Evolutionary conservation across 1,140 invertebrate genomes (phyloP).

Genomic region (Apis dorsata): DNA sequence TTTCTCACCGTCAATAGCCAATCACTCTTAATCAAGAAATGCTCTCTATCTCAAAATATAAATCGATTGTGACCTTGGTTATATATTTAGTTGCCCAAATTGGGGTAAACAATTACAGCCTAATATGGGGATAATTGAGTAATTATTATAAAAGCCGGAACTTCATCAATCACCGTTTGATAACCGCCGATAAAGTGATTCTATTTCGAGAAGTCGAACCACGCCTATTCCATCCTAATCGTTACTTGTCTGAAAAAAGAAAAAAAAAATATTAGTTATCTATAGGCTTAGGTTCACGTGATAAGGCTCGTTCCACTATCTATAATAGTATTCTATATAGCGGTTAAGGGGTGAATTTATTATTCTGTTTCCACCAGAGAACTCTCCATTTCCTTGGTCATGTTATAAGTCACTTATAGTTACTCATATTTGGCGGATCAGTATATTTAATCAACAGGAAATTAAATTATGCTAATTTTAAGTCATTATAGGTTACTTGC

Average conservation of each 20-base stretch:
- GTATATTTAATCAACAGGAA: no score
- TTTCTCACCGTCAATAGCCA: conserved; percentile 31
- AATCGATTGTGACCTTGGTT: conserved; percentile 15
- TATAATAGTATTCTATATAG: conserved; percentile 28
- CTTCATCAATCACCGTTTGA: conserved; percentile 74
- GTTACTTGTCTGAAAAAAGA: conserved; percentile 43
- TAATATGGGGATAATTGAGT: conserved; percentile 71
- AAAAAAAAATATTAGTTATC: conserved; percentile 51
- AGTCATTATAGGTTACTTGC: no score
- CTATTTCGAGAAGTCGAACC: conserved; percentile 56
- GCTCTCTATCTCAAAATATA: conserved; percentile 41
- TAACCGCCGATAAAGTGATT: conserved; percentile 56
- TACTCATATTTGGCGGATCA: no score
- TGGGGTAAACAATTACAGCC: conserved; percentile 68
- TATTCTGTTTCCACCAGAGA: conserved; percentile 11
- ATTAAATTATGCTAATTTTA: no score
- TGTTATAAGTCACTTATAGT: background rate
- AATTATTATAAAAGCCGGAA: conserved; percentile 77
- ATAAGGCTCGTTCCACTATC: no score
- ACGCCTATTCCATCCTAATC: conserved; percentile 39
- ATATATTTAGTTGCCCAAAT: conserved; percentile 63
- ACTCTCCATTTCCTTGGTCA: background rate
- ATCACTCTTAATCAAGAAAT: conserved; percentile 56
- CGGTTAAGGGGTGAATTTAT: conserved; percentile 30
- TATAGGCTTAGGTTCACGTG: background rate